phyloP scores from a whole-genome alignment of 2,797 vertebrate genomes.

The Brotula barbata region DNA sequence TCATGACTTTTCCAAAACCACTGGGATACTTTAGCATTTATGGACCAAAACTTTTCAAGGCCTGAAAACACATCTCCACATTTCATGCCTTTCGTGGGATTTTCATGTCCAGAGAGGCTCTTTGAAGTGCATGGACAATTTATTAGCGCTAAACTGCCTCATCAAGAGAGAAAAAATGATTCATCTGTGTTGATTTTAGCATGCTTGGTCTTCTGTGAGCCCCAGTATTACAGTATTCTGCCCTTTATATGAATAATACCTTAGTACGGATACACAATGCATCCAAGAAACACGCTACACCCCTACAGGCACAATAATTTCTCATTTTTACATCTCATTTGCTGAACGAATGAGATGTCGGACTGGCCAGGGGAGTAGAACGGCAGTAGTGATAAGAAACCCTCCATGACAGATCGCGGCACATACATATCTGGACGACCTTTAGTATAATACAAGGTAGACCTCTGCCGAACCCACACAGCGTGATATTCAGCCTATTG shows the following conservation, averaged over 20 bases:
- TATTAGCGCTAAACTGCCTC: too few species aligned
- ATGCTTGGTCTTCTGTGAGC: too few species aligned
- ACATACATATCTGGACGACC: constrained; percentile 26
- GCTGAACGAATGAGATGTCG: constrained; percentile 61
- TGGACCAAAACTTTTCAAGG: too few species aligned
- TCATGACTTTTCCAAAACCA: too few species aligned
- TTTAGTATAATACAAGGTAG: constrained; percentile 31
- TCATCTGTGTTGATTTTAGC: too few species aligned
- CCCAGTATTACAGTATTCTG: too few species aligned
- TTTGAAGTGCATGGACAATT: too few species aligned
- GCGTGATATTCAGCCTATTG: not conserved
- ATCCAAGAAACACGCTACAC: constrained; percentile 24
- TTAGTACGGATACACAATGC: constrained; percentile 23
- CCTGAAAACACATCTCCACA: too few species aligned
- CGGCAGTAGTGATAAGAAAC: constrained; percentile 47
- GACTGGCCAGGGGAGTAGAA: constrained; percentile 34
- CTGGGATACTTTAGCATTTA: too few species aligned
- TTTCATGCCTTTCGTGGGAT: too few species aligned
- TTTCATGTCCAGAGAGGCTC: too few species aligned
- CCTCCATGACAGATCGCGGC: constrained; percentile 21
- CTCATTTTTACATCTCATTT: constrained; percentile 73
- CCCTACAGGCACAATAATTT: constrained; percentile 60
- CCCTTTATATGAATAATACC: constrained; percentile 1
- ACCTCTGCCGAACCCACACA: constrained; percentile 11
- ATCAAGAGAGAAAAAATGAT: too few species aligned